Conservation (phyloP, 1,140 invertebrate species). For the Leptinotarsa defecta region DNA sequence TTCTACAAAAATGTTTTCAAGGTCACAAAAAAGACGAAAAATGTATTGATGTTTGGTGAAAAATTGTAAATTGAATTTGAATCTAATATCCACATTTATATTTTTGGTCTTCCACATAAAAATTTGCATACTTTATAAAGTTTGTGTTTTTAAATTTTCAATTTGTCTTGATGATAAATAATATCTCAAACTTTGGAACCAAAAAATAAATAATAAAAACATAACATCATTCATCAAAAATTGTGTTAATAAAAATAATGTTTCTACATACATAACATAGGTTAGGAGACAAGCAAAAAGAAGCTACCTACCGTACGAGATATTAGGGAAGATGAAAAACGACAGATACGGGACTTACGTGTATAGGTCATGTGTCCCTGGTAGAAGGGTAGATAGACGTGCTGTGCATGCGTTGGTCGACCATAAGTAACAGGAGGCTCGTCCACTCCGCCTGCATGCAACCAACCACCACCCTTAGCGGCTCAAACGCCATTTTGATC, state of each 20-base stretch:
- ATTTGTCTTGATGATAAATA: no score
- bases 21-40: no score
- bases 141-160: no score
- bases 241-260: no score
- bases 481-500: not conserved
- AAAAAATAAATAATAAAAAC: not conserved
- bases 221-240: slow-evolving; percentile 14
- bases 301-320: slow-evolving; percentile 26
- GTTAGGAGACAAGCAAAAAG: slow-evolving; percentile 32
- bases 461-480: slow-evolving; percentile 50
- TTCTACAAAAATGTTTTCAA: no score
- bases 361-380: slow-evolving; percentile 76
- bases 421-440: slow-evolving; percentile 60
- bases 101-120: no score
- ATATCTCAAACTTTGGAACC: not conserved
- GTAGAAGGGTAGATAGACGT: slow-evolving; percentile 80
- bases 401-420: slow-evolving; percentile 74
- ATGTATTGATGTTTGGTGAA: no score
- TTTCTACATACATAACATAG: not conserved
- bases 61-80: no score
- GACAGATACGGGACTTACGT: slow-evolving; percentile 67
- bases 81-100: no score
- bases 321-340: slow-evolving; percentile 7
- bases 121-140: no score
- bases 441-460: slow-evolving; percentile 56